Percentiles rank a stretch among this genome's conserved stretches.
Evolutionary conservation across 2,888 invertebrate species (phyloP).

Genomic region (Galeopsomyia nigrocyanea): DNA sequence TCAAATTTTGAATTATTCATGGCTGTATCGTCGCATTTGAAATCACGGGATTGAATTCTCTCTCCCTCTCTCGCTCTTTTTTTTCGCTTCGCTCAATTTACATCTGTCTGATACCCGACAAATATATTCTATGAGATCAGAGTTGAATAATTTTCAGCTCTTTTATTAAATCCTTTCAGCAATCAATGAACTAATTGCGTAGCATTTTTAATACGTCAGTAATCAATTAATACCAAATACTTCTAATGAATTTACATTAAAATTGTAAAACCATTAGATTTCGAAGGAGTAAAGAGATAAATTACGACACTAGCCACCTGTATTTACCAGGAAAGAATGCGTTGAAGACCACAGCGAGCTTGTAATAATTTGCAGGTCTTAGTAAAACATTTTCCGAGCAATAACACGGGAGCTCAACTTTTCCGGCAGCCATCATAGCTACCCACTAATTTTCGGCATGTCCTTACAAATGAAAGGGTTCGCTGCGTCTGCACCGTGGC

Average conservation of each 20-base stretch:
- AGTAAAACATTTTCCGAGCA: conserved; percentile 57
- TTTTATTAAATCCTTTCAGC: not conserved
- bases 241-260: too few relatives aligned
- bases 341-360: too few relatives aligned
- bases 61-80: not conserved
- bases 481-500: conserved; percentile 59
- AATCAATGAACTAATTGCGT: not conserved
- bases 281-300: not conserved
- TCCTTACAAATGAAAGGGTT: conserved; percentile 67
- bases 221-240: too few relatives aligned
- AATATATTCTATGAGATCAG: too few relatives aligned
- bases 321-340: conserved; percentile 31
- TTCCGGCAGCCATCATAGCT: conserved; percentile 46
- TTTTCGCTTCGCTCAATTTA: not conserved
- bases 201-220: too few relatives aligned
- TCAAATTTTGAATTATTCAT: too few relatives aligned
- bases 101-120: too few relatives aligned
- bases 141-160: not conserved
- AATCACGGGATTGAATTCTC: conserved; percentile 7
- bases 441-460: conserved; percentile 65
- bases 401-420: conserved; percentile 47
- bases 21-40: too few relatives aligned
- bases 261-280: too few relatives aligned
- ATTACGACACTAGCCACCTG: conserved; percentile 21
- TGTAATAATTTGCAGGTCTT: conserved; percentile 49